Conservation (phyloP, 2,888 invertebrate genomes). For the Thecophora atra region DNA sequence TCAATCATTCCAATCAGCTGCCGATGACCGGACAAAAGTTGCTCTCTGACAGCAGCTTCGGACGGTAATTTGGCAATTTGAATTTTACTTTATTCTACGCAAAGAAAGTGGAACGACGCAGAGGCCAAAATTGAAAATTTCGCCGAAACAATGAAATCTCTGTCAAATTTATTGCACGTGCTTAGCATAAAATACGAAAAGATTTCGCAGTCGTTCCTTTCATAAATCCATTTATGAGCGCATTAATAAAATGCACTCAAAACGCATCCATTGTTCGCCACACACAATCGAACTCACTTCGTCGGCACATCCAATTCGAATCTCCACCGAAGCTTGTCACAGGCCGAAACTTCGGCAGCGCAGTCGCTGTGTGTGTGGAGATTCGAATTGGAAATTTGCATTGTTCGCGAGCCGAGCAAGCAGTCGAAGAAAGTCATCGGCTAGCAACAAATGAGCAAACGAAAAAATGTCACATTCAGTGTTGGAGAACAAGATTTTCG, state of each 20-base stretch:
- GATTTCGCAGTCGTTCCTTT: slow-evolving; percentile 52
- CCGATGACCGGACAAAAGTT: background rate
- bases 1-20: background rate
- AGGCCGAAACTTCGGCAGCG: slow-evolving; percentile 2
- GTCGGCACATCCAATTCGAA: too few relatives aligned
- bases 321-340: slow-evolving; percentile 6
- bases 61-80: background rate
- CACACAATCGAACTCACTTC: background rate
- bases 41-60: background rate
- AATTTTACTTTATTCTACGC: background rate
- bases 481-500: slow-evolving; percentile 8
- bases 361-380: slow-evolving; percentile 31
- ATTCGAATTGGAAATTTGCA: slow-evolving; percentile 27
- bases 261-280: slow-evolving; percentile 38
- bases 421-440: background rate
- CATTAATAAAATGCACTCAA: slow-evolving; percentile 49
- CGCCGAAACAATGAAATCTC: slow-evolving; percentile 37
- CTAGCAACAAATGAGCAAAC: slow-evolving; percentile 8
- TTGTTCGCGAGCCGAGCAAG: slow-evolving; percentile 28
- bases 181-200: slow-evolving; percentile 60
- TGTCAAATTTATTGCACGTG: slow-evolving; percentile 59
- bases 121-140: slow-evolving; percentile 8
- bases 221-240: slow-evolving; percentile 51
- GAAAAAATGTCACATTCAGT: background rate
- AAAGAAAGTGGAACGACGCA: slow-evolving; percentile 25